Conservation (phyloP, 92 coral and sea anemone species). For the Ricordea florida region DNA sequence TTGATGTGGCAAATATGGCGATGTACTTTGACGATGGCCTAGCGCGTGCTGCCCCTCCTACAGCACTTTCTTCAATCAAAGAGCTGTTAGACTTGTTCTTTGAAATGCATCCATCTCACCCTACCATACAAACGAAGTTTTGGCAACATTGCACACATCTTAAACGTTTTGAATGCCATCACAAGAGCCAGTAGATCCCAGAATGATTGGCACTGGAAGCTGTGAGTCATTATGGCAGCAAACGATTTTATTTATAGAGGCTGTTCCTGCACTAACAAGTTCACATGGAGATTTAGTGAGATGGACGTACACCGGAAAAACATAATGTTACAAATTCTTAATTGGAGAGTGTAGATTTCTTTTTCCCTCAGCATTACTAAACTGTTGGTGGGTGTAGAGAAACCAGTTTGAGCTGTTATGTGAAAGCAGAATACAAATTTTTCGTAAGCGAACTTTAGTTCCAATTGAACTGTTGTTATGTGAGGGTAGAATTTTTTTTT, state of each 20-base stretch:
- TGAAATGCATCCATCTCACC: neutral
- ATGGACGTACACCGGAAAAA: neutral
- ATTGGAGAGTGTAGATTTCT: conserved; percentile 6
- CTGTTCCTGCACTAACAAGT: neutral
- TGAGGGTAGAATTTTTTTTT: neutral
- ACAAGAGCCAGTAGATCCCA: neutral
- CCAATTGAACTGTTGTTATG: conserved; percentile 12
- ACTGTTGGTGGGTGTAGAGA: no score
- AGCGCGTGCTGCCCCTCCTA: neutral
- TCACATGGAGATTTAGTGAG: neutral
- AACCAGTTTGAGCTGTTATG: no score
- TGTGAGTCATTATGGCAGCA: conserved; percentile 23
- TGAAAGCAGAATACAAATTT: no score
- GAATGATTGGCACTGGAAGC: conserved; percentile 4
- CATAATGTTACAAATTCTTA: conserved; percentile 3
- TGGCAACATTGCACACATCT: neutral
- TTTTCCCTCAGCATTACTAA: no score
- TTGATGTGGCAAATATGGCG: neutral
- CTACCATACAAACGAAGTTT: conserved; percentile 4
- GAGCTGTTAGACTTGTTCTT: neutral
- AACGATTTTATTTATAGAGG: neutral
- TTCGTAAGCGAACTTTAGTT: no score
- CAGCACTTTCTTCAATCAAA: neutral
- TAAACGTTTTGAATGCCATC: conserved; percentile 20
- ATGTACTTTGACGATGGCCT: conserved; percentile 31